Base-by-base conservation (phyloP, 2,888 invertebrate genomes). In the Ditylenchus weischeri region DNA sequence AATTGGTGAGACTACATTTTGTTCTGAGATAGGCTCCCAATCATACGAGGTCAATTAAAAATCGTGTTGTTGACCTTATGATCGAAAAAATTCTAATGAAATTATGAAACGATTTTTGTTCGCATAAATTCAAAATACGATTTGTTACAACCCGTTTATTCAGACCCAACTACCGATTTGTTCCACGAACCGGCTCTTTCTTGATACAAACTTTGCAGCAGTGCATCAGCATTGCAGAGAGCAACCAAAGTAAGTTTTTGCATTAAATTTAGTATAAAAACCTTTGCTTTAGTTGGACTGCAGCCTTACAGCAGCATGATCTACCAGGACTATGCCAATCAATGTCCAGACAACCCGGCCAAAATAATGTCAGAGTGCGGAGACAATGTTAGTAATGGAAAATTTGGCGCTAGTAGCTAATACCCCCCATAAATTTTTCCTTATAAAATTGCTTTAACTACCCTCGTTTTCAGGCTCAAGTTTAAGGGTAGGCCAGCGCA, bases 331-430 rank as follows among this genome's bases (percentile, higher is more conserved):
- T 74, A 66, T 48, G 74, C 77, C n/a, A 65, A 57, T 35, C 68
- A 71, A 51, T 81, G 81, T 63, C 81, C 81, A 1, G 81, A 81
- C 69, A 76, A 82, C 68, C 81, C 81, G 48, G 79, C 74, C 49
- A 62, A 69, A 11, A 75, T 81, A 18, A 66, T 79, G 18, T 65
- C 69, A 2, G 79, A 81, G 23, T 81, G 81, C 66, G 81, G 81
- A 64, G 81, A 81, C 67, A 79, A 72, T 71, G 79, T 76, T 43
- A 43, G 48, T n/a, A 6, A 15, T 62, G 36, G n/a, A n/a, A n/a
- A n/a, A n/a, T n/a, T n/a, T n/a, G n/a, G n/a, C n/a, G n/a, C n/a
- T n/a, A n/a, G n/a, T n/a, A n/a, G n/a, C n/a, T n/a, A n/a, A n/a
- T n/a, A n/a, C n/a, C n/a, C n/a, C n/a, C n/a, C 43, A 43, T 43